These are phyloP conservation scores for Hyles euphorbiae DNA, from an alignment of 1,140 invertebrate species.

Conservation along the genomic window DNA sequence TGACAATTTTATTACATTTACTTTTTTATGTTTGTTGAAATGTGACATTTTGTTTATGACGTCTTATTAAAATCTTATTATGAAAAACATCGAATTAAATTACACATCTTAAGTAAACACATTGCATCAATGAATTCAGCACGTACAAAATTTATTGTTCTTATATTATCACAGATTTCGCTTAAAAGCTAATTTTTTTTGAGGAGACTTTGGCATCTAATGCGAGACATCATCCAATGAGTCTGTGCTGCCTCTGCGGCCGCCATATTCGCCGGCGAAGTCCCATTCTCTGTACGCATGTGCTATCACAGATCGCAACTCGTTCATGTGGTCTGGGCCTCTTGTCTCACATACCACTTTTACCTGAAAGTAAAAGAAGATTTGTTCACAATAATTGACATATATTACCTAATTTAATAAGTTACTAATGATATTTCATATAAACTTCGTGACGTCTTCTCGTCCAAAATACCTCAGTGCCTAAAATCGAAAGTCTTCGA, in stretches of 20 bases:
- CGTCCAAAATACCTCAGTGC: no score
- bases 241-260: conserved; percentile 30
- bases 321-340: conserved; percentile 84
- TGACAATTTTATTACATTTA: conserved; percentile 1
- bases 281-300: conserved; percentile 55
- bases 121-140: no score
- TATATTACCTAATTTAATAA: no score
- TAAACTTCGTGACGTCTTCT: no score
- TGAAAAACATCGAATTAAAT: neutral
- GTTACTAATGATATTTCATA: no score
- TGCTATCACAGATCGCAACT: conserved; percentile 72
- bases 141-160: no score
- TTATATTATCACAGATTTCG: no score
- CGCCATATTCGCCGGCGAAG: conserved; percentile 46
- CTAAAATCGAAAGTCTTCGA: no score
- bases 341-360: conserved; percentile 91
- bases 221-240: conserved; percentile 50
- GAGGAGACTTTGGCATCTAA: conserved; percentile 12
- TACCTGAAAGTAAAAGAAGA: conserved; percentile 75
- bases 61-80: neutral
- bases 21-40: neutral
- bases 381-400: no score
- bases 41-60: neutral
- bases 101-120: no score
- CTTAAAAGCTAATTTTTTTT: no score